Base-by-base conservation (phyloP, 2,113 vertebrate genomes). In the Sardina pilchardus region DNA sequence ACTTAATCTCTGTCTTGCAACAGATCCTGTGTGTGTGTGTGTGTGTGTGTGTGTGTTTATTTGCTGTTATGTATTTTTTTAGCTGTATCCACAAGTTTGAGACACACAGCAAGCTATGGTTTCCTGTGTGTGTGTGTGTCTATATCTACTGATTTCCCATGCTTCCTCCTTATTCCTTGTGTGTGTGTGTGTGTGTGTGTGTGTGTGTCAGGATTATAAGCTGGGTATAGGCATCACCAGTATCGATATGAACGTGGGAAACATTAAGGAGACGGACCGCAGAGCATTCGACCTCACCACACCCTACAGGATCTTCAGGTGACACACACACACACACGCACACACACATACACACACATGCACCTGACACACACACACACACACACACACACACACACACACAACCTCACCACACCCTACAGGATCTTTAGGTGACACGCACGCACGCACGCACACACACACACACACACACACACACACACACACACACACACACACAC, bases 211-310 rank as follows among this genome's bases (percentile, higher is more conserved):
- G 98, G 98, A 99, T 81, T 96, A 95, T 86, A 94, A 87, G 6
- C 88, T 97, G 85, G 97, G 97, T 19, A 94, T 98, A 0, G 98
- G 98, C 0, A 96, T 99, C 93, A 99, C 97, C 12, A 96, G 94
- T 81, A 97, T 99, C 0, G 96, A 99, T 45, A 99, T 99, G 98
- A 99, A 96, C 0, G 96, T 99, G 26, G 98, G 97, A 19, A 99
- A 96, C 0, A 95, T 99, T 82, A 99, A 97, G 89, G 97, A 96
- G 6, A 92, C 93, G 0, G 98, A 99, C 82, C 94, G 96, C 16
- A 94, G 96, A 3, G 88, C 93, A 71, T 99, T 99, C 0, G 98
- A 99, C 75, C 96, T 99, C 89, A 99, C 96, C 0, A 99, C 98
- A 0, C 98, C 98, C 0, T 99, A 98, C 92, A 95, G 96, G 59